phyloP scores from a whole-genome alignment of 37 sponge, comb jelly and placozoan species.

The Oopsacas minuta region DNA sequence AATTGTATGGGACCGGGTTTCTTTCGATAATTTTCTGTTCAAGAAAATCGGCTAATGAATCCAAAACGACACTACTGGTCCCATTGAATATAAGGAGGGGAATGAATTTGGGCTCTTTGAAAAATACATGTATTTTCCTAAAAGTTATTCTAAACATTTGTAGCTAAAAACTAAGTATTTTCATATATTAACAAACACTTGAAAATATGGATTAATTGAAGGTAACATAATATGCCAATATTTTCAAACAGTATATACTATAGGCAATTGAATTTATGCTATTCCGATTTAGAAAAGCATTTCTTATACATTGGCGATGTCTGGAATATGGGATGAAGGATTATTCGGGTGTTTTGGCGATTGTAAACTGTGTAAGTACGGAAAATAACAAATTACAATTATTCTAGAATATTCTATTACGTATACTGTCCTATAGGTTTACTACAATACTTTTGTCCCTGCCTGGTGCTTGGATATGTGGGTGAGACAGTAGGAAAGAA shows the following conservation, averaged over 20 bases:
- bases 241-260: no score
- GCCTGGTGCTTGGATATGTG: neutral
- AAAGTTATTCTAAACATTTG: neutral
- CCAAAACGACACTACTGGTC: neutral
- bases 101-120: constrained; percentile 12
- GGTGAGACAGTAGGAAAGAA: neutral
- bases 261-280: neutral
- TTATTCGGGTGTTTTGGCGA: constrained; percentile 11
- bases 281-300: no score
- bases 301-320: no score
- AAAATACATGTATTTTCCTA: neutral
- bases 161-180: no score
- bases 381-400: neutral
- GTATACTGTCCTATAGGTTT: neutral
- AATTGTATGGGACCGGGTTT: neutral
- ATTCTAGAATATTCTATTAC: neutral
- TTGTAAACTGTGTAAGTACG: neutral
- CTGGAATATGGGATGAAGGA: neutral
- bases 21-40: neutral
- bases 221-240: no score
- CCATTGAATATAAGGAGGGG: neutral
- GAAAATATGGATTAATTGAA: no score
- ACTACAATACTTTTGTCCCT: neutral
- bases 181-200: no score
- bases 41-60: neutral